Evolutionary conservation across 2,888 invertebrate species (phyloP).

Genomic region (Diarsia rubi): DNA sequence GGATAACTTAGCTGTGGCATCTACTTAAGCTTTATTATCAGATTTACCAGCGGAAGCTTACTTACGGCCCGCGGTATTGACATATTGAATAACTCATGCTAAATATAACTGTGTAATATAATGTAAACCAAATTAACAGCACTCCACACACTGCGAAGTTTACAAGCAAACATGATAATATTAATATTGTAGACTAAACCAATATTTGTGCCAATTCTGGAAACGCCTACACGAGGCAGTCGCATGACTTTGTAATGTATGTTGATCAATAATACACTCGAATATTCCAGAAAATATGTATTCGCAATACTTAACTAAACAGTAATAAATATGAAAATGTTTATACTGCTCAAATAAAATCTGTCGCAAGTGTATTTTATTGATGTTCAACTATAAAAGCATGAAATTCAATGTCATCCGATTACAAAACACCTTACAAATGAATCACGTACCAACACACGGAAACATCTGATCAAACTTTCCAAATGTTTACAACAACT

Average conservation of each 20-base stretch:
- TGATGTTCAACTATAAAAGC: background rate
- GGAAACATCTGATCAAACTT: slow-evolving; percentile 65
- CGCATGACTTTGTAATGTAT: slow-evolving; percentile 12
- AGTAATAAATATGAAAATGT: slow-evolving; percentile 2
- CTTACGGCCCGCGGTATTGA: background rate
- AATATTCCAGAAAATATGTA: slow-evolving; percentile 25
- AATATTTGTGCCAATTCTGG: slow-evolving; percentile 23
- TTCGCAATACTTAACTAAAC: slow-evolving; percentile 1
- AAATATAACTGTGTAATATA: background rate
- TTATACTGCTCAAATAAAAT: slow-evolving; percentile 1
- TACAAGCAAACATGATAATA: slow-evolving; percentile 13
- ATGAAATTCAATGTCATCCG: slow-evolving; percentile 40
- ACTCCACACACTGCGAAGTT: background rate
- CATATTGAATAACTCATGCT: too few species aligned
- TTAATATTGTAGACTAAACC: slow-evolving; percentile 16
- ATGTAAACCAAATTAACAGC: background rate
- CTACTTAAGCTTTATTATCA: background rate
- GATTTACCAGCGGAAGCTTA: background rate
- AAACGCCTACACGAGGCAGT: slow-evolving; percentile 21
- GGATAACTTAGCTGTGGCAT: background rate
- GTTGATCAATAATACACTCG: slow-evolving; percentile 6
- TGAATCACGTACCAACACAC: slow-evolving; percentile 28
- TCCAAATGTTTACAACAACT: slow-evolving; percentile 82
- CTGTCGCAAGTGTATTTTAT: background rate
- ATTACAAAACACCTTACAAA: slow-evolving; percentile 8